Conservation (phyloP, 2,797 vertebrate species). For the Lateolabrax maculatus region DNA sequence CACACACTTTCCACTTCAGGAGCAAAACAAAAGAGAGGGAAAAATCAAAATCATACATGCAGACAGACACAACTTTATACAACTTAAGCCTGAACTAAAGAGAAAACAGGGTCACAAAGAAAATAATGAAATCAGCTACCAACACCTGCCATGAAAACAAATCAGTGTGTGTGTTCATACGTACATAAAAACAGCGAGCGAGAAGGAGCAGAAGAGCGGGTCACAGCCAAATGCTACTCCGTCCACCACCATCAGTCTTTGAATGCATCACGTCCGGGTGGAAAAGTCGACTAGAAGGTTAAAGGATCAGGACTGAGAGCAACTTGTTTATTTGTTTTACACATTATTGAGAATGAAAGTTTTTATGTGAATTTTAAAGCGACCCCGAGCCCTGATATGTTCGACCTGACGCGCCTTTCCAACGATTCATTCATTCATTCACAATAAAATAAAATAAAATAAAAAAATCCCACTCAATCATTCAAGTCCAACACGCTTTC, state of each 20-base stretch:
- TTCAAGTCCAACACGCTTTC: slow-evolving; percentile 9
- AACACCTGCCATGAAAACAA: slow-evolving; percentile 1
- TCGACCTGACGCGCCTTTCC: slow-evolving; percentile 1
- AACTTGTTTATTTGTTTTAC: background rate
- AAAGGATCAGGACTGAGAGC: slow-evolving; percentile 5
- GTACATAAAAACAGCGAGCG: background rate
- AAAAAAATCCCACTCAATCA: background rate
- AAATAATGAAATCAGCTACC: background rate
- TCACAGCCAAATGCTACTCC: slow-evolving; percentile 36
- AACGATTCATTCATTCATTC: slow-evolving; percentile 21
- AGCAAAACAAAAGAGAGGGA: background rate
- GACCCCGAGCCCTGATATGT: background rate
- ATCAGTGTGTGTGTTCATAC: slow-evolving; percentile 12
- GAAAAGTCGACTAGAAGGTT: slow-evolving; percentile 6
- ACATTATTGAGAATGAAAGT: slow-evolving; percentile 3
- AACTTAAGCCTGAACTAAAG: slow-evolving; percentile 56
- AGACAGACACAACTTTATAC: slow-evolving; percentile 42
- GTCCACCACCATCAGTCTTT: slow-evolving; percentile 26
- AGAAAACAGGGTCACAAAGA: background rate
- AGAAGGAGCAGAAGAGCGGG: background rate
- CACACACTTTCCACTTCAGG: background rate
- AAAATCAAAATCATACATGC: slow-evolving; percentile 16
- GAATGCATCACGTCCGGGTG: slow-evolving; percentile 9
- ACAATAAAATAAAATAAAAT: background rate
- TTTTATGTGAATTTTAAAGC: background rate